A percentile compares a stretch with the other conserved stretches of the same genome.
Evolutionary conservation across 1,140 invertebrate species (phyloP).

Genomic region (Plectrocnemia conspersa): DNA sequence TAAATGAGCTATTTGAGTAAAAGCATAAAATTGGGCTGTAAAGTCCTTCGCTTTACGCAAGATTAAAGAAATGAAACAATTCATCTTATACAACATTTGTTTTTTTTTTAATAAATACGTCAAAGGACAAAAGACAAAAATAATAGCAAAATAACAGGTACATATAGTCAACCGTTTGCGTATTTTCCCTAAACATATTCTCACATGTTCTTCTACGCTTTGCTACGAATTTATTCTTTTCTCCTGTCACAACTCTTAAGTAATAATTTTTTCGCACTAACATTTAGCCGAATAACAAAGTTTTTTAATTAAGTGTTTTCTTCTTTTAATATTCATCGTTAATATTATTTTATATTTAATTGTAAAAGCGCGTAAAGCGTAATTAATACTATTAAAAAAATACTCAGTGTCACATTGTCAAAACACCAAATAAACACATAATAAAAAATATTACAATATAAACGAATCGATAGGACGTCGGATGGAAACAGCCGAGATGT

Average conservation of each 20-base stretch:
- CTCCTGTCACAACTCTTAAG: conserved; percentile 32
- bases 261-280: conserved; percentile 33
- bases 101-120: conserved; percentile 35
- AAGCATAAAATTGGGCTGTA: too few species aligned
- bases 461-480: too few species aligned
- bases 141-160: conserved; percentile 36
- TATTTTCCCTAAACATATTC: conserved; percentile 30
- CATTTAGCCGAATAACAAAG: conserved; percentile 33
- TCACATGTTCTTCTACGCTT: conserved; percentile 25
- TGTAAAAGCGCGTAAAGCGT: conserved; percentile 31
- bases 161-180: conserved; percentile 31
- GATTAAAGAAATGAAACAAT: not conserved
- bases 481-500: too few species aligned
- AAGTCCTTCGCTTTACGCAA: too few species aligned
- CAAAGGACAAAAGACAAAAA: conserved; percentile 34
- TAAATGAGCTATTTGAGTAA: too few species aligned
- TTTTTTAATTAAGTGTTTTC: conserved; percentile 20
- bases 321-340: too few species aligned
- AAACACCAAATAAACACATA: not conserved
- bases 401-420: conserved; percentile 31
- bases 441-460: too few species aligned
- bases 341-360: too few species aligned
- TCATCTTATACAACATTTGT: conserved; percentile 25
- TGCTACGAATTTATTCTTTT: conserved; percentile 21
- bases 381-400: conserved; percentile 23